Conservation (phyloP, 1,140 invertebrate genomes). For the Drosophila bocki region DNA sequence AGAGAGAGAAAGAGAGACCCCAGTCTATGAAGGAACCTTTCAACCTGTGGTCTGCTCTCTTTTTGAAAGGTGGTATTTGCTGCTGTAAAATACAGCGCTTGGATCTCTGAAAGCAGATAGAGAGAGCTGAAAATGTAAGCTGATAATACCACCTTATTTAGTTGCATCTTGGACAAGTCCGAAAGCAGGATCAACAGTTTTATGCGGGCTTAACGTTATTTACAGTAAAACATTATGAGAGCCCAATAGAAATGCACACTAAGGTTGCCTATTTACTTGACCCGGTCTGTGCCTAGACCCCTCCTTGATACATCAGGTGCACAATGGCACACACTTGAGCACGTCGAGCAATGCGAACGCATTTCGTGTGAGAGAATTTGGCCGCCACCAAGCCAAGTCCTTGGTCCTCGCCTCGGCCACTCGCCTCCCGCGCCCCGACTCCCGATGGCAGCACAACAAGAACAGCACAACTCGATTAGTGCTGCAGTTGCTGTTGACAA, state of each 20-base stretch:
- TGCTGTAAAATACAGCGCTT: neutral
- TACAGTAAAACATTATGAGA: neutral
- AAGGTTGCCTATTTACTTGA: neutral
- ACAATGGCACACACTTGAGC: conserved; percentile 57
- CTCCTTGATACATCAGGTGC: conserved; percentile 22
- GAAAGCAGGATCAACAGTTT: neutral
- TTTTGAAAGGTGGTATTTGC: neutral
- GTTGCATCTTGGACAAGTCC: neutral
- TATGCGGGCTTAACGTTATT: neutral
- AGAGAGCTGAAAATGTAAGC: neutral
- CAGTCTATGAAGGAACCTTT: neutral
- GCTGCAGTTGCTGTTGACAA: conserved; percentile 75
- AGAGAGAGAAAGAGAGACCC: neutral
- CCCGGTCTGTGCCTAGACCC: conserved; percentile 6
- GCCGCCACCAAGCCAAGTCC: conserved; percentile 39
- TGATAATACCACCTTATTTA: neutral
- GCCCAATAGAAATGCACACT: neutral
- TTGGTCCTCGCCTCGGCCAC: neutral
- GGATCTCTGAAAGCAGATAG: neutral
- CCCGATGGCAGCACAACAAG: conserved; percentile 31
- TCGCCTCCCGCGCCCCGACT: too few species aligned
- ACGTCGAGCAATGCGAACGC: conserved; percentile 42
- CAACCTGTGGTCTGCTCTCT: neutral
- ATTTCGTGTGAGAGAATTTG: conserved; percentile 42
- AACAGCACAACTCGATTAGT: conserved; percentile 62